These are phyloP conservation scores for Drosophila mayaguana DNA, from an alignment of 2,888 invertebrate genomes.

Conservation along the genomic window DNA sequence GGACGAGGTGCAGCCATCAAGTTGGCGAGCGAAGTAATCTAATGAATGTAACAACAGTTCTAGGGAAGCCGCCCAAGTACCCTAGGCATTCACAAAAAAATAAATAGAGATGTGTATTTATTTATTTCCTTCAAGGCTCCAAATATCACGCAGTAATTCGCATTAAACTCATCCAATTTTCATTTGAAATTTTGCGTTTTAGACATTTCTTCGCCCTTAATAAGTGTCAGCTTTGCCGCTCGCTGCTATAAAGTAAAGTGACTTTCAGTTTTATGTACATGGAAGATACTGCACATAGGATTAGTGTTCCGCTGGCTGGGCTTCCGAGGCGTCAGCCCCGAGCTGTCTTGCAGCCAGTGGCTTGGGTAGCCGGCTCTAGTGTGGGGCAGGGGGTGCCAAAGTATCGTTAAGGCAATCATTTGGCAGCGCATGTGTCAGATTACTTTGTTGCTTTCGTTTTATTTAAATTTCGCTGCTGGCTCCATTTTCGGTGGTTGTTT, in stretches of 20 bases:
- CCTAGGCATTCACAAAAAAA: background rate
- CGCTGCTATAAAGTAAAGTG: constrained; percentile 70
- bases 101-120: background rate
- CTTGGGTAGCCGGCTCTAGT: constrained; percentile 9
- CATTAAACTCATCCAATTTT: constrained; percentile 17
- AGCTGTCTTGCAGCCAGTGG: constrained; percentile 18
- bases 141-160: constrained; percentile 2
- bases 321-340: constrained; percentile 7
- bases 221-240: constrained; percentile 50
- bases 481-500: constrained; percentile 38
- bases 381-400: background rate
- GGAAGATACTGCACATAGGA: constrained; percentile 56
- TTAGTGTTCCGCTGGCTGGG: constrained; percentile 43
- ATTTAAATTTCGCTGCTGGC: constrained; percentile 60
- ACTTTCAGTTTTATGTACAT: constrained; percentile 58
- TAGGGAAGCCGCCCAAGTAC: background rate
- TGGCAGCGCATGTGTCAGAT: constrained; percentile 78
- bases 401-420: constrained; percentile 65
- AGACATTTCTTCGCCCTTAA: constrained; percentile 17
- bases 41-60: background rate
- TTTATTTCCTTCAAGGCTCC: background rate
- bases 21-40: background rate
- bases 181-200: constrained; percentile 1
- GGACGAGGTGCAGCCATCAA: background rate
- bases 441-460: constrained; percentile 71